Conservation (phyloP, 2,113 vertebrate species). For the Gadus macrocephalus region DNA sequence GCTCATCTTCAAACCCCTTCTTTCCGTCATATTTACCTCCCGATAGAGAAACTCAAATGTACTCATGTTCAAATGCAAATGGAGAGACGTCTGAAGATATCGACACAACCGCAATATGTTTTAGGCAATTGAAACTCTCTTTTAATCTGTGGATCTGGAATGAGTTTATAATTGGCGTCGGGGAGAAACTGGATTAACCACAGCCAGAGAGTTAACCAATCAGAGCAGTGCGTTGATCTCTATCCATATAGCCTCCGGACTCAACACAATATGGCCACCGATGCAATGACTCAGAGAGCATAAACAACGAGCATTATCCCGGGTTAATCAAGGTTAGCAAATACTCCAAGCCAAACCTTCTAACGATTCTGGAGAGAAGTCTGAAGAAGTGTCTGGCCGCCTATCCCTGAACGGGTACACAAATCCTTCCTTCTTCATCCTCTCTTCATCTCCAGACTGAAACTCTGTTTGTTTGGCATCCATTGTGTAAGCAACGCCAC, state of each 20-base stretch:
- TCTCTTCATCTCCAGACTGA: no score
- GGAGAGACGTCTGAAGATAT: no score
- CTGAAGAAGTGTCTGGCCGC: no score
- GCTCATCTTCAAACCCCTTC: slow-evolving; percentile 60
- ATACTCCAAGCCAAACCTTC: neutral
- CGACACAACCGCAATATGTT: no score
- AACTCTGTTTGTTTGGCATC: no score
- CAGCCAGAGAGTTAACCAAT: slow-evolving; percentile 26
- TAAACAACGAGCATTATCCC: slow-evolving; percentile 11
- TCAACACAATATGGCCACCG: slow-evolving; percentile 21
- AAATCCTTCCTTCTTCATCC: no score
- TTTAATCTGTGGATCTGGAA: slow-evolving; percentile 12
- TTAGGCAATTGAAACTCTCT: no score
- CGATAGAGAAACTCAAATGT: neutral
- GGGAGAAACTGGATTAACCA: slow-evolving; percentile 22
- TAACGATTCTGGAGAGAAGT: no score
- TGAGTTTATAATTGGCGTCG: slow-evolving; percentile 3
- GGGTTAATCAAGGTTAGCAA: slow-evolving; percentile 25
- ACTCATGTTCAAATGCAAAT: no score
- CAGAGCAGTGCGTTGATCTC: slow-evolving; percentile 32
- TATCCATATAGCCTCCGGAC: slow-evolving; percentile 25
- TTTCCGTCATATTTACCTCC: slow-evolving; percentile 58
- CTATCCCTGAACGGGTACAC: no score
- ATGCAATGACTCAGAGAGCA: slow-evolving; percentile 4
- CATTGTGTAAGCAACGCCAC: no score